These are phyloP conservation scores for Nannospalax galili DNA, from an alignment of 2,113 vertebrate genomes.

Conservation along the genomic window DNA sequence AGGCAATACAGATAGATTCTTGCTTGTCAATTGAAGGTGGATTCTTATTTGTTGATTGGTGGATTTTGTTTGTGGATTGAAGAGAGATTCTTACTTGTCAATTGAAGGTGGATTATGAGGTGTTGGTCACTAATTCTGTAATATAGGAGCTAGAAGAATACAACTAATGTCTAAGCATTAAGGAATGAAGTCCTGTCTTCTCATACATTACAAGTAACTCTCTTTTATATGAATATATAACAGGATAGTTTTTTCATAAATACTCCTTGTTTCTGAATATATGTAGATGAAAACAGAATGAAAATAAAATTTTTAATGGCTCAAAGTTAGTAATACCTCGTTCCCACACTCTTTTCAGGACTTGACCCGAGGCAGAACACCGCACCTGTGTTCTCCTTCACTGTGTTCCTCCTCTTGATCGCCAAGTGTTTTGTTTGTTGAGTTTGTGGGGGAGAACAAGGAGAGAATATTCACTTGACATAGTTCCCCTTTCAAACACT, in stretches of 20 bases:
- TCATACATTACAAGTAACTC: neutral
- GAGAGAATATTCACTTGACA: neutral
- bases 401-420: neutral
- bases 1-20: too few species aligned
- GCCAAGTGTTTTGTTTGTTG: neutral
- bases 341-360: neutral
- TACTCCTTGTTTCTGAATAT: neutral
- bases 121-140: neutral
- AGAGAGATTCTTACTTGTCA: too few species aligned
- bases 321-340: neutral
- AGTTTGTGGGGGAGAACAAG: neutral
- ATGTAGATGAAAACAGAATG: neutral
- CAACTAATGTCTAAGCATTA: neutral
- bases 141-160: neutral
- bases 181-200: neutral
- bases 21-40: neutral
- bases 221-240: neutral
- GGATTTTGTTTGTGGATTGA: too few species aligned
- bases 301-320: neutral
- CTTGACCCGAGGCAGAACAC: neutral
- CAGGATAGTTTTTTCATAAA: neutral
- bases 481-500: neutral
- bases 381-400: neutral
- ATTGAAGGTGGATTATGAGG: neutral
- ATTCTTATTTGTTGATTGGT: neutral